A percentile compares a stretch with the other conserved stretches of the same genome.
These are phyloP conservation scores for Artibeus lituratus DNA, from an alignment of 2,797 vertebrate species.

Conservation along the genomic window DNA sequence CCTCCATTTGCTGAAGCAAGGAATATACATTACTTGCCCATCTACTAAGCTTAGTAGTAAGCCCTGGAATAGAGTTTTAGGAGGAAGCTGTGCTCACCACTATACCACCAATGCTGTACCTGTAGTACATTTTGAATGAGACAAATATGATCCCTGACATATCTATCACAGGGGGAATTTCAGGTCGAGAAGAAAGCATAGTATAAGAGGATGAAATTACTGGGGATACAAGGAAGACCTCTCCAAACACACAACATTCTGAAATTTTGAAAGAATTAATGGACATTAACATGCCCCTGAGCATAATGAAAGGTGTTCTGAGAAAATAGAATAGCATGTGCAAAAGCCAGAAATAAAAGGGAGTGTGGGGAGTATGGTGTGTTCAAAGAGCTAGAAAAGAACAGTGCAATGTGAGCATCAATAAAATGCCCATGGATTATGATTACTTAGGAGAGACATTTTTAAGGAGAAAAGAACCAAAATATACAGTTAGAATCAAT, in stretches of 20 bases:
- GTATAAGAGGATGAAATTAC: background rate
- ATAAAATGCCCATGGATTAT: background rate
- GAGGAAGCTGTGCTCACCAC: background rate
- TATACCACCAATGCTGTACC: background rate
- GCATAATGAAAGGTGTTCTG: background rate
- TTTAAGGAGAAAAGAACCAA: background rate
- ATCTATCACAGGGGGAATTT: background rate
- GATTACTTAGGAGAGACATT: background rate
- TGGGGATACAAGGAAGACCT: background rate
- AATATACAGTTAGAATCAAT: background rate
- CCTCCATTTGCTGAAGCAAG: background rate
- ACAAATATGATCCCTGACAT: background rate
- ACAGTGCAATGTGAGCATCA: background rate
- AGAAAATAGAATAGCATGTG: background rate
- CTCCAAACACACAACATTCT: background rate
- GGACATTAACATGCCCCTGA: background rate
- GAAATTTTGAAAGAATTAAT: slow-evolving; percentile 2
- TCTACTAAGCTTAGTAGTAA: background rate
- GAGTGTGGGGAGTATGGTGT: background rate
- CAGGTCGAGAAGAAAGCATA: background rate
- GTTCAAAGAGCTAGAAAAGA: slow-evolving; percentile 4
- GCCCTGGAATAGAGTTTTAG: background rate
- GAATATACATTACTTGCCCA: background rate
- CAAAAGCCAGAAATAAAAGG: background rate
- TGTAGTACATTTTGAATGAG: background rate